Evolutionary conservation across 2,113 vertebrate genomes (phyloP).

Genomic region (Heterochromis multidens): DNA sequence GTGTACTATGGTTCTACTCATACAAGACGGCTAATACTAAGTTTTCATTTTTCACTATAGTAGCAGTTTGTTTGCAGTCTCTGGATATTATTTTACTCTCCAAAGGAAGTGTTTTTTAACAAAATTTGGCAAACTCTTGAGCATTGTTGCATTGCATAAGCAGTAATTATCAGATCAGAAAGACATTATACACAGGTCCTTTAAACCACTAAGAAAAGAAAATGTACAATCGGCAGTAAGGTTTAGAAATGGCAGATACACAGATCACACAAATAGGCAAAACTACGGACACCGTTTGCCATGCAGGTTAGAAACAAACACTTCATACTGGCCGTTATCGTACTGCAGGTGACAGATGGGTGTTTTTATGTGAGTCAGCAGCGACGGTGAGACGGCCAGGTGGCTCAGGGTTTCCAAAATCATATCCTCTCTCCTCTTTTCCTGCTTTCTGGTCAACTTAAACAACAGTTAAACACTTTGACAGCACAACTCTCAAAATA

Average conservation of each 20-base stretch:
- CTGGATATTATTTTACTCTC: conserved; percentile 25
- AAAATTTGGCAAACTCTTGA: conserved; percentile 56
- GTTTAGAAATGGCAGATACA: conserved; percentile 61
- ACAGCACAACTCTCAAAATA: background rate
- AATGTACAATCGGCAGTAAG: conserved; percentile 71
- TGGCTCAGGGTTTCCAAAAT: conserved; percentile 1
- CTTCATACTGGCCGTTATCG: conserved; percentile 31
- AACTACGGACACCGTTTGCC: conserved; percentile 61
- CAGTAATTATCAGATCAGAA: conserved; percentile 48
- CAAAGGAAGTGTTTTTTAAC: conserved; percentile 41
- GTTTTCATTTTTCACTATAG: conserved; percentile 30
- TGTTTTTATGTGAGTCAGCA: conserved; percentile 3
- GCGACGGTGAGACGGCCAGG: background rate
- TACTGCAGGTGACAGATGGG: conserved; percentile 21
- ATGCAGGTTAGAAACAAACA: conserved; percentile 68
- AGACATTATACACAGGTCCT: conserved; percentile 53
- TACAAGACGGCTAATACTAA: conserved; percentile 22
- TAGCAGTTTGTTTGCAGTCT: conserved; percentile 35
- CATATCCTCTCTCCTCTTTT: background rate
- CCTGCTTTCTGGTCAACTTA: background rate
- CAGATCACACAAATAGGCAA: conserved; percentile 55
- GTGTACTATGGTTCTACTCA: conserved; percentile 29
- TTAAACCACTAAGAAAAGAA: conserved; percentile 53
- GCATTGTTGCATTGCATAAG: conserved; percentile 64
- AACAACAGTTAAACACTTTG: conserved; percentile 1